Conservation (phyloP, 2,797 vertebrate species). For the Platyrinchus mystaceus region DNA sequence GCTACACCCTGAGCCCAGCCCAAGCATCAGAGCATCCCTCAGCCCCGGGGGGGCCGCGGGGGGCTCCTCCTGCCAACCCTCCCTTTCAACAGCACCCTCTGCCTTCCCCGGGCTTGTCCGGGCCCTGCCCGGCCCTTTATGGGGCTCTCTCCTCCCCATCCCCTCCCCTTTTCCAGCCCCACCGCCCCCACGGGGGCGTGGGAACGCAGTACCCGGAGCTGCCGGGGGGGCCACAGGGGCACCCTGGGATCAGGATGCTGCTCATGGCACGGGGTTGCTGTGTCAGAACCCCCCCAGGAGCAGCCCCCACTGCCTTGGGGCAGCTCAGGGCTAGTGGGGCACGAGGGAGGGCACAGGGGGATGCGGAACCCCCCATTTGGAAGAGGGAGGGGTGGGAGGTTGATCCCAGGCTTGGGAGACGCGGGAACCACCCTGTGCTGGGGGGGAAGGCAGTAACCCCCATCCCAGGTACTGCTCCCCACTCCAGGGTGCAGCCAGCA, state of each 20-base stretch:
- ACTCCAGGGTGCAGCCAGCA: rapidly evolving
- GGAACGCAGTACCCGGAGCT: background rate
- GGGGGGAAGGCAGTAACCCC: background rate
- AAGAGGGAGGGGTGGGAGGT: background rate
- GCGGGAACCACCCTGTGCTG: background rate
- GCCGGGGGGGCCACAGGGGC: background rate
- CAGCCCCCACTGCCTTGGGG: background rate
- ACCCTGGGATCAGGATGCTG: background rate
- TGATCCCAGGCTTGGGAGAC: no score
- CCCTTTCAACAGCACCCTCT: background rate
- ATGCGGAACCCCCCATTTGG: background rate
- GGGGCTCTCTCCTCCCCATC: background rate
- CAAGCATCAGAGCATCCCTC: constrained; percentile 33
- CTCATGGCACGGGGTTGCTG: background rate
- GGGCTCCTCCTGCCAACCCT: background rate
- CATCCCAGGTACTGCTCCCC: background rate
- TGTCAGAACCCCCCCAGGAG: background rate
- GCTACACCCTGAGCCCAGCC: constrained; percentile 7
- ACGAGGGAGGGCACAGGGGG: background rate
- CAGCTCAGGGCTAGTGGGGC: background rate
- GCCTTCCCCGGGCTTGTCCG: constrained; percentile 41
- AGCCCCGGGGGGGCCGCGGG: background rate
- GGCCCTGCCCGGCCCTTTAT: constrained; percentile 27
- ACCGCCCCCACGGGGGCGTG: background rate
- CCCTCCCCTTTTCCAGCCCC: background rate